phyloP scores from a whole-genome alignment of 2,797 vertebrate genomes.

The Caiman crocodilus region DNA sequence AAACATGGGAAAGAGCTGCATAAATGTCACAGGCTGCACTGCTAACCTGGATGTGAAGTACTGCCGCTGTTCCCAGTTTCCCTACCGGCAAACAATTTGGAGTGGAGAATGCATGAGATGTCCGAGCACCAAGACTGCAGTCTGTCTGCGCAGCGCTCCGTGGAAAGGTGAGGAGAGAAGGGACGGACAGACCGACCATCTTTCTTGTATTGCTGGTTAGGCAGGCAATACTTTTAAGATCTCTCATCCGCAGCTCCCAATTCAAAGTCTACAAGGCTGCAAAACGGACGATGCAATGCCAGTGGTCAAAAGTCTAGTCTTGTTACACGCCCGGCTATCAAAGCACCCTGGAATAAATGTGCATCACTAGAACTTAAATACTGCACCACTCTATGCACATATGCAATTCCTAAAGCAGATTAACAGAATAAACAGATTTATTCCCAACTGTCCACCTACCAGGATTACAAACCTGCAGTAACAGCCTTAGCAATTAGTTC shows the following conservation, averaged over 20 bases:
- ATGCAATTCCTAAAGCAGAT: not conserved
- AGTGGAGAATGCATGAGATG: too few species aligned
- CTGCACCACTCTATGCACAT: not conserved
- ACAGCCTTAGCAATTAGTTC: rapidly evolving
- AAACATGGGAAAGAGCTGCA: not conserved
- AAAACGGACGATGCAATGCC: rapidly evolving
- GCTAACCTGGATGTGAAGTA: not conserved
- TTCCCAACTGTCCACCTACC: not conserved
- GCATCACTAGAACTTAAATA: rapidly evolving
- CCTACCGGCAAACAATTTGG: too few species aligned
- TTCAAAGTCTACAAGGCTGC: not conserved
- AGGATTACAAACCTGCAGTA: not conserved
- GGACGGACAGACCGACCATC: rapidly evolving
- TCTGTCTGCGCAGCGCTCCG: too few species aligned
- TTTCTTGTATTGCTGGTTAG: not conserved
- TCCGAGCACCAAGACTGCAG: not conserved
- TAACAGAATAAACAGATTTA: not conserved
- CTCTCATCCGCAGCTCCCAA: rapidly evolving
- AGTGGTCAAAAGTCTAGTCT: rapidly evolving
- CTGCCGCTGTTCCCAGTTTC: not conserved
- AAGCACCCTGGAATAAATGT: rapidly evolving
- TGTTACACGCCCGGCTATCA: not conserved
- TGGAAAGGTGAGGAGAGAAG: not conserved
- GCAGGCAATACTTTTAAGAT: not conserved
- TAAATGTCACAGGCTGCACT: not conserved